A percentile compares a stretch with the other conserved stretches of the same genome.
These are phyloP conservation scores for Aphelocoma coerulescens DNA, from an alignment of 2,113 vertebrate genomes.

Conservation along the genomic window DNA sequence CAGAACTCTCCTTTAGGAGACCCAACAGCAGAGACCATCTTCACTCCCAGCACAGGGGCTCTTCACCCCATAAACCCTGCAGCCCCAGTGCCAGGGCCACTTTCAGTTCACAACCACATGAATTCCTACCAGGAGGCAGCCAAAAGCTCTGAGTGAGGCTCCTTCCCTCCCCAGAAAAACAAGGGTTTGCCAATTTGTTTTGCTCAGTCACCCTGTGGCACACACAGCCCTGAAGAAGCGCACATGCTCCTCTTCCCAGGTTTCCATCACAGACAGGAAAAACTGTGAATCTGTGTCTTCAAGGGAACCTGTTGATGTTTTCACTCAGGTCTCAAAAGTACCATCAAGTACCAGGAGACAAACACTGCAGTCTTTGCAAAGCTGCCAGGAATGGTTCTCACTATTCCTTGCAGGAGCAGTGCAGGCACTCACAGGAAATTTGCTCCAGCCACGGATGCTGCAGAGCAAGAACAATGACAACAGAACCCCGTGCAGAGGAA, in stretches of 20 bases:
- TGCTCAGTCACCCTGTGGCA: not conserved
- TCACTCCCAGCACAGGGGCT: not conserved
- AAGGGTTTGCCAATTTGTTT: not conserved
- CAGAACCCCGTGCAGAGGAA: not conserved
- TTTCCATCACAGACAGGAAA: not conserved
- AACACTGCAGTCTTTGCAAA: not conserved
- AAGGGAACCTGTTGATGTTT: not conserved
- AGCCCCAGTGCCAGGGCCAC: not conserved
- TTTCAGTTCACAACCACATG: not conserved
- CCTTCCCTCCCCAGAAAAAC: not conserved
- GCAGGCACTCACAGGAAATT: accelerated
- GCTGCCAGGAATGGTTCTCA: not conserved
- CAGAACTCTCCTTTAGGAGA: not conserved
- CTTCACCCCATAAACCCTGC: not conserved
- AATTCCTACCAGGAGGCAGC: not conserved
- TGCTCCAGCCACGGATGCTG: accelerated
- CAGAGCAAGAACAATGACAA: not conserved
- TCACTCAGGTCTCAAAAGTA: not conserved
- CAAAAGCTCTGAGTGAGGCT: accelerated
- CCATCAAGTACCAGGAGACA: not conserved
- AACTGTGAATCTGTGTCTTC: not conserved
- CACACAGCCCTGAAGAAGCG: accelerated
- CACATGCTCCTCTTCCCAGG: not conserved
- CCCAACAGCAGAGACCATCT: not conserved
- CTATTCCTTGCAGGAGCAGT: accelerated